A percentile compares a stretch with the other conserved stretches of the same genome.
phyloP scores from a whole-genome alignment of 1,140 invertebrate genomes.

The Trichomalopsis sarcophagae region DNA sequence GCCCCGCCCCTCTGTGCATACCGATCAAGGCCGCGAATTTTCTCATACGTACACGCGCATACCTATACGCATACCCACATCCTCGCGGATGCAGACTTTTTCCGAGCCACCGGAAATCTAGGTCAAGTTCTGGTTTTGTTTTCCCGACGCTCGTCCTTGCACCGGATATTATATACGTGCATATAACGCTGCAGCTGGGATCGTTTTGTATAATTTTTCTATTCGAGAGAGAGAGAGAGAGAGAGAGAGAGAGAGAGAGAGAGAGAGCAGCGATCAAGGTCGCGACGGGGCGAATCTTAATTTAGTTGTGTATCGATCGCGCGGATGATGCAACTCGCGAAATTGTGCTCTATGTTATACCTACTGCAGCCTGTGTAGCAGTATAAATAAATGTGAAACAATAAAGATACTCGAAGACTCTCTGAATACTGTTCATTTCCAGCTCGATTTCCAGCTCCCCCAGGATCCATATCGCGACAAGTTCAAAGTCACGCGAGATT shows the following conservation, averaged over 20 bases:
- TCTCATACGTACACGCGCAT: background rate
- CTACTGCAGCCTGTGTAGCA: too few species aligned
- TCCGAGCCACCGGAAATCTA: background rate
- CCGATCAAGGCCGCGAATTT: slow-evolving; percentile 25
- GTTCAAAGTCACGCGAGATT: slow-evolving; percentile 39
- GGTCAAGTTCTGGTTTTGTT: slow-evolving; percentile 48
- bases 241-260: slow-evolving; percentile 16
- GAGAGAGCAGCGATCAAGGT: slow-evolving; percentile 30
- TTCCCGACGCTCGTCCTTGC: background rate
- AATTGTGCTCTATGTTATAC: too few species aligned
- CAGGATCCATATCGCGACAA: slow-evolving; percentile 1
- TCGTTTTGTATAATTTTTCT: slow-evolving; percentile 24
- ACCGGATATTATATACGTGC: background rate
- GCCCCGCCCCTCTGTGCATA: background rate
- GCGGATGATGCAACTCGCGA: slow-evolving; percentile 19
- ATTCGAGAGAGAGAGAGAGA: slow-evolving; percentile 2
- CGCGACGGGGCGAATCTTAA: background rate
- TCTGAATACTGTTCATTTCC: too few species aligned
- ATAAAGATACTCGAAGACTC: too few species aligned
- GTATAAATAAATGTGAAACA: too few species aligned
- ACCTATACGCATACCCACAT: background rate
- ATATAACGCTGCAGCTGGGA: background rate
- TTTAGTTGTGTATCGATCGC: slow-evolving; percentile 24
- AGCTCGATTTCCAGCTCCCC: too few species aligned
- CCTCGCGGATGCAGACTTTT: background rate